A percentile compares a stretch with the other conserved stretches of the same genome.
These are phyloP conservation scores for Eristalinus sepulchralis DNA, from an alignment of 2,888 invertebrate species.

Conservation along the genomic window DNA sequence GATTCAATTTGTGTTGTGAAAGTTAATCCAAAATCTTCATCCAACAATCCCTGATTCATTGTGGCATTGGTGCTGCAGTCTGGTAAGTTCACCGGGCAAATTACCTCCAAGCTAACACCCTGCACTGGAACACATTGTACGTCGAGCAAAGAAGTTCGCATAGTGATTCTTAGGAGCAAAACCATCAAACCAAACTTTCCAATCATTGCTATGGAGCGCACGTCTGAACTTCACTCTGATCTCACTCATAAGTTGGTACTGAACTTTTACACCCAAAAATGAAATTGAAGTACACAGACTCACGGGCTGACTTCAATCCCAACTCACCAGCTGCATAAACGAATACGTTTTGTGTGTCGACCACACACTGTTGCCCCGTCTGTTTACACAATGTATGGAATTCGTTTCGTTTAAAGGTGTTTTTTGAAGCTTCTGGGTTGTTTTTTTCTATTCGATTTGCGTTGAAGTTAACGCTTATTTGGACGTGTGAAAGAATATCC, in stretches of 20 bases:
- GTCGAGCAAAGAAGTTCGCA: background rate
- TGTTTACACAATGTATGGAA: background rate
- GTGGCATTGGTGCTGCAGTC: background rate
- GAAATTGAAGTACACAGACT: background rate
- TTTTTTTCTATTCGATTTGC: background rate
- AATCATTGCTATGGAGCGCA: background rate
- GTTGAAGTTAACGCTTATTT: background rate
- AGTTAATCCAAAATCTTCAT: background rate
- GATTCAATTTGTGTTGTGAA: constrained; percentile 24
- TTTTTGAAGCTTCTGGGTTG: background rate
- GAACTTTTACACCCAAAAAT: constrained; percentile 17
- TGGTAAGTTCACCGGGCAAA: background rate
- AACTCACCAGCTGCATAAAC: background rate
- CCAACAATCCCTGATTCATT: background rate
- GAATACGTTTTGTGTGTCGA: background rate
- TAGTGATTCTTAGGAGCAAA: background rate
- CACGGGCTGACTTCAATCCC: background rate
- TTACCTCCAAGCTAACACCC: background rate
- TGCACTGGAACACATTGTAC: background rate
- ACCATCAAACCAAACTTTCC: constrained; percentile 1
- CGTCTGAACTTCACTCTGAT: constrained; percentile 4
- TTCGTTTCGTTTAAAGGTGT: background rate
- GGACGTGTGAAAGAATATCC: background rate
- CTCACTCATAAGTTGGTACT: background rate
- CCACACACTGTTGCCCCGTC: background rate